These are phyloP conservation scores for Onychorhynchus coronatus DNA, from an alignment of 2,113 vertebrate genomes.

Conservation along the genomic window DNA sequence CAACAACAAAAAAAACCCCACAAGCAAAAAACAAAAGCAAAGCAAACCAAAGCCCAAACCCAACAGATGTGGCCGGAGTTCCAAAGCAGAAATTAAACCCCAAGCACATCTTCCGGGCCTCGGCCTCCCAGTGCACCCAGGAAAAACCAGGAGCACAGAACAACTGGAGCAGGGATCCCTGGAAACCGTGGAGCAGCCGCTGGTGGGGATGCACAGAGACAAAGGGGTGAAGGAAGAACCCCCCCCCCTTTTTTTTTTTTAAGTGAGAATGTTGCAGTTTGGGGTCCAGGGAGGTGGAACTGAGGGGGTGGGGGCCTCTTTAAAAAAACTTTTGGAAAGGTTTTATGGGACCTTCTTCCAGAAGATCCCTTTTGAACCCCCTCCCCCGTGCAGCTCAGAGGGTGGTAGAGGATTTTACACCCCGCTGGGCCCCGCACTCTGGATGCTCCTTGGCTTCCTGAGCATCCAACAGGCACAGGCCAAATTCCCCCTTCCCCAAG, in stretches of 20 bases:
- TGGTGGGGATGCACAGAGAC: accelerated
- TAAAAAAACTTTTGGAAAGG: not conserved
- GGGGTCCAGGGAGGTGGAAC: not conserved
- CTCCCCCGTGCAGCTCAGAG: accelerated
- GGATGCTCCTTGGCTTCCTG: not conserved
- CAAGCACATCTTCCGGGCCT: not conserved
- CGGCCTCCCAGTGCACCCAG: not conserved
- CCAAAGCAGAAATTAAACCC: not conserved
- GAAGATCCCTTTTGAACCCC: accelerated
- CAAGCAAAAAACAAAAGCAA: no score
- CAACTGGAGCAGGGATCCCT: accelerated
- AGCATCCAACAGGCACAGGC: not conserved
- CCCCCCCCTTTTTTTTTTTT: no score
- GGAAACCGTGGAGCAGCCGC: accelerated
- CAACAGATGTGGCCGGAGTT: not conserved
- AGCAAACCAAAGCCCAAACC: not conserved
- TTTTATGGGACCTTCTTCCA: not conserved
- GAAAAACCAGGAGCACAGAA: not conserved
- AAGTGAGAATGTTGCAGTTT: not conserved
- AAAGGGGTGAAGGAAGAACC: accelerated
- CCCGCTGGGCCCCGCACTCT: not conserved
- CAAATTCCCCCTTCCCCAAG: not conserved
- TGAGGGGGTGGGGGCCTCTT: not conserved
- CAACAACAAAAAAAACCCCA: not conserved
- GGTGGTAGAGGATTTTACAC: not conserved